Conservation (phyloP, 2,797 vertebrate genomes). For the Pelobates cultripes region DNA sequence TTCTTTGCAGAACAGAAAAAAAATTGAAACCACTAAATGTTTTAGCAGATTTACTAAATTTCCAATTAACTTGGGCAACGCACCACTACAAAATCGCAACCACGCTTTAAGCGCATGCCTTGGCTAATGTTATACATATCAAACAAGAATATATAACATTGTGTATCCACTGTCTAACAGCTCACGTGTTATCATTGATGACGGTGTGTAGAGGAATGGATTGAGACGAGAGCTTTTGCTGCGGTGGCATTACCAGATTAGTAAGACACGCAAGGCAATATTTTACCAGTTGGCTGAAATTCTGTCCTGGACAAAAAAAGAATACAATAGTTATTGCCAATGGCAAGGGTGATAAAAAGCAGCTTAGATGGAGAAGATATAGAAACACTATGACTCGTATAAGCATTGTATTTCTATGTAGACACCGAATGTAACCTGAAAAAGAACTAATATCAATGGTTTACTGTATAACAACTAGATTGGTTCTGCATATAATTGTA, state of each 20-base stretch:
- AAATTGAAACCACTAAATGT: conserved; percentile 79
- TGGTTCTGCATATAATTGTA: too few species aligned
- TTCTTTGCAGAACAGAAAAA: conserved; percentile 68
- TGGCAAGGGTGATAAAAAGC: too few species aligned
- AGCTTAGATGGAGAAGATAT: too few species aligned
- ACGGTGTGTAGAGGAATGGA: background rate
- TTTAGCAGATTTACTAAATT: conserved; percentile 84
- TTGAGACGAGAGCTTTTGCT: conserved; percentile 28
- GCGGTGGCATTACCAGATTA: conserved; percentile 36
- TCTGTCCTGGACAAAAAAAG: too few species aligned
- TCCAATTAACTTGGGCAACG: conserved; percentile 76
- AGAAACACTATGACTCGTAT: too few species aligned
- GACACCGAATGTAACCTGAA: too few species aligned
- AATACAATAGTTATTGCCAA: too few species aligned
- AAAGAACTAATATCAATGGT: too few species aligned
- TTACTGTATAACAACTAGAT: too few species aligned
- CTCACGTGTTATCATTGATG: background rate
- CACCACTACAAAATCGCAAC: conserved; percentile 58
- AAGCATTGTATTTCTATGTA: too few species aligned
- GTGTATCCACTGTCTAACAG: background rate
- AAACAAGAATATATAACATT: conserved; percentile 11
- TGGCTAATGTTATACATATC: conserved; percentile 10
- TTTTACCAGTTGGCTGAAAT: too few species aligned
- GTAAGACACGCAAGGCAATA: conserved; percentile 55
- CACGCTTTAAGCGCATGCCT: conserved; percentile 19